A percentile compares a stretch with the other conserved stretches of the same genome.
phyloP scores from a whole-genome alignment of 2,113 vertebrate genomes.

The Etia nguti region DNA sequence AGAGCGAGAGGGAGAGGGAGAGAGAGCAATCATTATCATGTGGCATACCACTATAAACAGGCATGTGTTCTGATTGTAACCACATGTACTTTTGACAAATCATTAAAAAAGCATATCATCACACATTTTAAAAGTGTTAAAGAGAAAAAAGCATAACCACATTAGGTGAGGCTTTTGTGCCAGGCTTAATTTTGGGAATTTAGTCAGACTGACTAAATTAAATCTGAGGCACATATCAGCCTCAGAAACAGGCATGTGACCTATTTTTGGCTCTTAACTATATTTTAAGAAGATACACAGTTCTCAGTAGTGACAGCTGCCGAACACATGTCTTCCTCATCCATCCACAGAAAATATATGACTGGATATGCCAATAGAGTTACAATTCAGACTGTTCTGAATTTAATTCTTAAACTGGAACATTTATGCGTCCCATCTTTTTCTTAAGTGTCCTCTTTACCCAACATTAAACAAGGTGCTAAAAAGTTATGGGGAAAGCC shows the following conservation, averaged over 20 bases:
- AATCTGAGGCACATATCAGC: neutral
- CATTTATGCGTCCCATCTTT: neutral
- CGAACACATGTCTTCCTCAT: neutral
- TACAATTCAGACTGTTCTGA: neutral
- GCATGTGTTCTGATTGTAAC: neutral
- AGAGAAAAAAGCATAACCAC: neutral
- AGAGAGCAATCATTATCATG: neutral
- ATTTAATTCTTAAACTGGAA: neutral
- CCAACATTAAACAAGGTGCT: neutral
- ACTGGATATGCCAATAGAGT: neutral
- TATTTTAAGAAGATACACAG: constrained; percentile 26
- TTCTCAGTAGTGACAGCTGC: constrained; percentile 22
- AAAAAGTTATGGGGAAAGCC: neutral
- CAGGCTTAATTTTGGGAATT: neutral
- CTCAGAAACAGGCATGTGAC: neutral
- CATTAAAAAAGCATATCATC: neutral
- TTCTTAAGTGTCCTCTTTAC: neutral
- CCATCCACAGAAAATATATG: neutral
- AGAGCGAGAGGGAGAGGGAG: neutral
- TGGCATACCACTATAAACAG: neutral
- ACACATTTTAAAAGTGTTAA: neutral
- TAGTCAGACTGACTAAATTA: neutral
- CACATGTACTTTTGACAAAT: neutral
- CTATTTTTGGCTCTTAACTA: neutral
- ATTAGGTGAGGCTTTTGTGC: neutral